Evolutionary conservation across 2,113 vertebrate species (phyloP).

Genomic region (Corvus hawaiiensis): DNA sequence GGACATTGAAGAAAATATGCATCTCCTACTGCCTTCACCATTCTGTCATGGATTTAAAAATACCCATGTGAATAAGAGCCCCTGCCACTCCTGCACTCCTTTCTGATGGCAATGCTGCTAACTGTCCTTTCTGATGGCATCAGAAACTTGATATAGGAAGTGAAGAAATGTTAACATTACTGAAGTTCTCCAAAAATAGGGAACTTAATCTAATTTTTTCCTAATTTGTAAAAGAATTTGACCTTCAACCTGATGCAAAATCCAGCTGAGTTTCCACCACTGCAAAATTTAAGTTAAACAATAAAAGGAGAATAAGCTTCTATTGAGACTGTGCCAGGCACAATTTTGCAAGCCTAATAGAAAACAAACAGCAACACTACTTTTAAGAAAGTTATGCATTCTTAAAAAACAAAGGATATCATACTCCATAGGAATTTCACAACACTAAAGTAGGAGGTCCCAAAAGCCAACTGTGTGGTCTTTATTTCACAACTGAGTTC

Average conservation of each 20-base stretch:
- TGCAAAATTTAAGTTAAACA: background rate
- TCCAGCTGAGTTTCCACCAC: background rate
- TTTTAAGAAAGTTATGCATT: background rate
- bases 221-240: background rate
- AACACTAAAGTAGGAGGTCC: background rate
- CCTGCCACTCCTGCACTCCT: background rate
- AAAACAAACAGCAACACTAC: background rate
- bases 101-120: background rate
- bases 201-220: background rate
- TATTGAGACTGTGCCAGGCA: background rate
- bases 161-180: background rate
- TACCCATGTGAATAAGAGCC: background rate
- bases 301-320: background rate
- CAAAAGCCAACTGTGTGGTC: background rate
- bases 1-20: background rate
- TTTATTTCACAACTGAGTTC: background rate
- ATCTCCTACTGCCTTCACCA: background rate
- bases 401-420: background rate
- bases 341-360: background rate
- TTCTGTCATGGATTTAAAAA: background rate
- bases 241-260: background rate
- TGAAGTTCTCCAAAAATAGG: background rate
- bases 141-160: background rate
- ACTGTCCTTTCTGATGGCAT: background rate
- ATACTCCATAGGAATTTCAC: background rate